Conservation (phyloP, 1,140 invertebrate genomes). For the Neodiprion fabricii region DNA sequence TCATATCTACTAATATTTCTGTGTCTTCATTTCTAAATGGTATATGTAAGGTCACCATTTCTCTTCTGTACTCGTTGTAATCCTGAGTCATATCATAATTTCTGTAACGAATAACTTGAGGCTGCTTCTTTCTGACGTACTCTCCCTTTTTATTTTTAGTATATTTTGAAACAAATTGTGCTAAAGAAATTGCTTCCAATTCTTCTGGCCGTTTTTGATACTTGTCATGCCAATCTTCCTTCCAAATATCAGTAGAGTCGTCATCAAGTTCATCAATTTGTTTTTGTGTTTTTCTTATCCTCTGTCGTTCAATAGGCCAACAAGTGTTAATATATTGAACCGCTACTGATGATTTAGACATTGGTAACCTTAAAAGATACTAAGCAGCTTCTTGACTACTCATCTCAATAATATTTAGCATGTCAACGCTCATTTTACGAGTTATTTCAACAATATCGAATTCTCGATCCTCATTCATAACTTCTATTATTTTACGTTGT, state of each 20-base stretch:
- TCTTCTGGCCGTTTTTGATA: neutral
- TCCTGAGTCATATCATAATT: slow-evolving; percentile 29
- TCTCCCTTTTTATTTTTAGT: neutral
- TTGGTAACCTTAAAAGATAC: slow-evolving; percentile 31
- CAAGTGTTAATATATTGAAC: slow-evolving; percentile 18
- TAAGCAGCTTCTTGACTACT: slow-evolving; percentile 44
- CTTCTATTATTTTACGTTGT: slow-evolving; percentile 40
- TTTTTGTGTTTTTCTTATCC: neutral
- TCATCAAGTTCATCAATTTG: neutral
- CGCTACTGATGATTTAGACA: slow-evolving; percentile 32
- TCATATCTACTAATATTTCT: slow-evolving; percentile 39
- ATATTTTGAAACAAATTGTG: neutral
- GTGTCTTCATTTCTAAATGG: slow-evolving; percentile 44
- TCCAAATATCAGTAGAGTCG: neutral
- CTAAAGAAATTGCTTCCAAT: neutral
- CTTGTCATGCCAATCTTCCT: neutral
- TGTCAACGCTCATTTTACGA: slow-evolving; percentile 34
- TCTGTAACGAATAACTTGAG: slow-evolving; percentile 24
- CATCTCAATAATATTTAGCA: slow-evolving; percentile 40
- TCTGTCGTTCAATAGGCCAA: slow-evolving; percentile 14
- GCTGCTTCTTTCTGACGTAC: neutral
- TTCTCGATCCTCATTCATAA: slow-evolving; percentile 48
- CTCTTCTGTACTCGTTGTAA: slow-evolving; percentile 40
- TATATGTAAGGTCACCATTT: slow-evolving; percentile 45
- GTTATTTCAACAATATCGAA: slow-evolving; percentile 41